Percentiles rank a stretch among this genome's conserved stretches.
Conservation (phyloP, 1,140 invertebrate genomes). For the Cryptotermes secundus region DNA sequence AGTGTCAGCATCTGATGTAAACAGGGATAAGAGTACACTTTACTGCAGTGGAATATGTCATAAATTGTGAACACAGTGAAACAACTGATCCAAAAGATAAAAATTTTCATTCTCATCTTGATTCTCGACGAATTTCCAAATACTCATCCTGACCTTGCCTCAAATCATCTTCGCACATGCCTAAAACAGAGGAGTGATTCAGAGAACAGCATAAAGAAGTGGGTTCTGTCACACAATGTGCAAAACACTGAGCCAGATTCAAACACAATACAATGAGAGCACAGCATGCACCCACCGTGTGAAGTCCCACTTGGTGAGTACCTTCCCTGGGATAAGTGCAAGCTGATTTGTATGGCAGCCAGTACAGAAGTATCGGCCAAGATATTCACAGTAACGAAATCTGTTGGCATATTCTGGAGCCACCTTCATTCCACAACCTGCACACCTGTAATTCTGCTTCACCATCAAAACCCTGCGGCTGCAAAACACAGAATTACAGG, state of each 20-base stretch:
- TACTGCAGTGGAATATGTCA: too few relatives aligned
- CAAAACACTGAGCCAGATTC: background rate
- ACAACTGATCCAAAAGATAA: too few relatives aligned
- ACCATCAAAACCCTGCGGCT: slow-evolving; percentile 65
- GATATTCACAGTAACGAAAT: slow-evolving; percentile 81
- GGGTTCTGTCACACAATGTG: too few relatives aligned
- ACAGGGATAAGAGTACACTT: too few relatives aligned
- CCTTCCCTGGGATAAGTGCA: slow-evolving; percentile 73
- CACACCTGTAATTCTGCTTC: slow-evolving; percentile 81
- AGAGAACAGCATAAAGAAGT: too few relatives aligned
- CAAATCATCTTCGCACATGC: too few relatives aligned
- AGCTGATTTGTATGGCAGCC: slow-evolving; percentile 81
- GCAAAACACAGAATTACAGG: slow-evolving; percentile 42
- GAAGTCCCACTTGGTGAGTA: slow-evolving; percentile 76
- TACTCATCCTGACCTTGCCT: too few relatives aligned
- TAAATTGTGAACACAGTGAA: too few relatives aligned
- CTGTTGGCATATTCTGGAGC: slow-evolving; percentile 67
- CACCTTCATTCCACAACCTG: slow-evolving; percentile 82
- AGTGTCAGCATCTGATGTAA: too few relatives aligned
- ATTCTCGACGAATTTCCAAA: too few relatives aligned
- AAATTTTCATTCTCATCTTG: too few relatives aligned
- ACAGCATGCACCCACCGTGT: slow-evolving; percentile 50
- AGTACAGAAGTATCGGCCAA: slow-evolving; percentile 86
- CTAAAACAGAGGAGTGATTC: too few relatives aligned
- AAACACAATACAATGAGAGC: background rate